phyloP scores from a whole-genome alignment of 92 coral and sea anemone genomes.

The Desmophyllum pertusum region DNA sequence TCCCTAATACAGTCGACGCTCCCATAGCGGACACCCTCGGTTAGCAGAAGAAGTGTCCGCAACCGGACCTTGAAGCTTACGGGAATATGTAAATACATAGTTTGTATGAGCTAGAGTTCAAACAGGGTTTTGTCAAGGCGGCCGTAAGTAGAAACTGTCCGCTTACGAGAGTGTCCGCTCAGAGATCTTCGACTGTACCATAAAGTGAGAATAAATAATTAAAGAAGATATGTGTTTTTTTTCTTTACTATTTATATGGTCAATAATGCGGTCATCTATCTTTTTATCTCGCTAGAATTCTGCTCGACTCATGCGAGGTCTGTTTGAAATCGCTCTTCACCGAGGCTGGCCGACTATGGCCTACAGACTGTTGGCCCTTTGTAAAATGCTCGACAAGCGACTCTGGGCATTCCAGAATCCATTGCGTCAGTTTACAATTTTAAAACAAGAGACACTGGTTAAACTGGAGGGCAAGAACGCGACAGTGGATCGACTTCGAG shows the following conservation, averaged over 20 bases:
- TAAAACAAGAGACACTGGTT: conserved; percentile 72
- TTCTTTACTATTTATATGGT: not conserved
- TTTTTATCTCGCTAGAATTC: conserved; percentile 60
- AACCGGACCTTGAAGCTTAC: no score
- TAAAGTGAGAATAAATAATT: no score
- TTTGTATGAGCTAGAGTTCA: no score
- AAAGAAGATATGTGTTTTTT: no score
- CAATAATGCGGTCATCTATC: not conserved
- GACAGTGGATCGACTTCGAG: conserved; percentile 69
- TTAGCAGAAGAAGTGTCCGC: no score
- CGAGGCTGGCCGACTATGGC: conserved; percentile 90
- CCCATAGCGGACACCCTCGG: no score
- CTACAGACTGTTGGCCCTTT: conserved; percentile 70
- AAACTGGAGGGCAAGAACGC: conserved; percentile 82
- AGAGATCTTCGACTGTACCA: no score
- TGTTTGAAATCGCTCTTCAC: conserved; percentile 88
- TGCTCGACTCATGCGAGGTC: conserved; percentile 93
- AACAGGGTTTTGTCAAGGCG: no score
- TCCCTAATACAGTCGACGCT: no score
- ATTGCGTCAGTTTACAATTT: conserved; percentile 87
- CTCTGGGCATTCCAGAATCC: conserved; percentile 86
- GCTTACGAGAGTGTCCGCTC: no score
- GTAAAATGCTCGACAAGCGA: conserved; percentile 93
- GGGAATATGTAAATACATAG: no score
- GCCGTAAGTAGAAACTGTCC: no score